Evolutionary conservation across 2,888 invertebrate species (phyloP), one percentile per base, ranked within the genome.

Genomic region (Eledone cirrhosa): DNA sequence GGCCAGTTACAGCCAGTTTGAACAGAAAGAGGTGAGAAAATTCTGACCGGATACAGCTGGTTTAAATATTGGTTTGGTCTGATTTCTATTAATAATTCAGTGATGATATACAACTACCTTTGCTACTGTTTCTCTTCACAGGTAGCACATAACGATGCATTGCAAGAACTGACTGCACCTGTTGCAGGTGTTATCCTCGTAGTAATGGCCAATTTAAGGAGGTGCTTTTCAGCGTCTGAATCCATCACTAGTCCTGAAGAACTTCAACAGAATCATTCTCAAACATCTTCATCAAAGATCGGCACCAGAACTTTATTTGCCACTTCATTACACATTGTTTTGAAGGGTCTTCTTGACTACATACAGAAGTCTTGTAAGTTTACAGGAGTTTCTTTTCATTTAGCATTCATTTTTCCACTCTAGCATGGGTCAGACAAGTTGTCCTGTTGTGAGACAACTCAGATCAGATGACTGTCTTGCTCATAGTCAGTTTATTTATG

Each of bases 141-240:
- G 88, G 85, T 86, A 13, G 83, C 89, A 19, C 87, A 88, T 79
- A 93, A 93, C 0, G 94, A 95, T 88, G 93, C 95, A 0, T 90
- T 95, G 14, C 93, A 94, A 2, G 96, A 96, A 87, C 92, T 96
- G 19, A 94, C 95, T 7, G 94, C 94, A 81, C 92, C 95, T 2
- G 94, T 95, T 0, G 95, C 96, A 0, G 95, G 95, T 1, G 95
- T 95, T 0, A 93, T 96, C 0, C 90, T 97, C 8, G 92, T 96
- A 22, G 92, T 97, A 0, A 91, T 96, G 80, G 94, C 95, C 11
- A 95, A 95, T 86, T 91, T 97, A 8, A 92, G 95, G 0, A 90
- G 90, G 81, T 90, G 90, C 81, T 90, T 91, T 81, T 41, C 41
- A 41, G 80, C 87, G 41, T 78, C 82, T 11, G 85, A 86, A 48